Evolutionary conservation across 2,113 vertebrate genomes (phyloP), one percentile per base, ranked within the genome.

Genomic region (Eudyptes chrysolophus): DNA sequence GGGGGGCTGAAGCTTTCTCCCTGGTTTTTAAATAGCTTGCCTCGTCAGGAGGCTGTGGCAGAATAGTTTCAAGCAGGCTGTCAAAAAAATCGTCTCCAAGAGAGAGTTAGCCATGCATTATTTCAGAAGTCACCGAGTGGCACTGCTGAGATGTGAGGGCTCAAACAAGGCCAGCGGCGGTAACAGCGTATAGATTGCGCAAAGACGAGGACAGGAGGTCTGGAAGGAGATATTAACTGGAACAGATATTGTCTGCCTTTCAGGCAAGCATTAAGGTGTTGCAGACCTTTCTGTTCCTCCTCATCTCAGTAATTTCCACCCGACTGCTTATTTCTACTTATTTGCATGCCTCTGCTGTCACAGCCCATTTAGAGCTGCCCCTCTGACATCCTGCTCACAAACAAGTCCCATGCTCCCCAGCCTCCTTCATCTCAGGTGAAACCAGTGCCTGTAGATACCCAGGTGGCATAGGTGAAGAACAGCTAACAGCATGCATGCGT

Each of bases 401-500:
- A 87, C 13, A 74, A 80, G 34, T 18, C 14, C 22, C 3, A 1
- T 24, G 29, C 36, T 84, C 52, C 58, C 46, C 32, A 0, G 0
- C 16, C 44, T 27, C 82, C 49, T 51, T 19, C 58, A n/a, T 24
- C 34, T 48, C 11, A 8, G 46, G 66, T 51, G 61, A 86, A 29
- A 44, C 36, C 5, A 30, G 38, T 57, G 51, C 78, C 52, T 75
- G 83, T 16, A 66, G 51, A 71, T 18, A 46, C 3, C 34, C 51
- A 85, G 48, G 60, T 5, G 4, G 16, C 1, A 3, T 1, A 55
- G 29, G 11, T 44, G 30, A 78, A n/a, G 51, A 69, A 27, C 12
- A 61, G 44, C 38, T 42, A 74, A 74, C 49, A 65, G 55, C 34
- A 38, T 0, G 0, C 0, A 0, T 5, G 58, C 0, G 0, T 40